Base-by-base conservation (phyloP, 2,113 vertebrate genomes). In the Tiliqua scincoides region DNA sequence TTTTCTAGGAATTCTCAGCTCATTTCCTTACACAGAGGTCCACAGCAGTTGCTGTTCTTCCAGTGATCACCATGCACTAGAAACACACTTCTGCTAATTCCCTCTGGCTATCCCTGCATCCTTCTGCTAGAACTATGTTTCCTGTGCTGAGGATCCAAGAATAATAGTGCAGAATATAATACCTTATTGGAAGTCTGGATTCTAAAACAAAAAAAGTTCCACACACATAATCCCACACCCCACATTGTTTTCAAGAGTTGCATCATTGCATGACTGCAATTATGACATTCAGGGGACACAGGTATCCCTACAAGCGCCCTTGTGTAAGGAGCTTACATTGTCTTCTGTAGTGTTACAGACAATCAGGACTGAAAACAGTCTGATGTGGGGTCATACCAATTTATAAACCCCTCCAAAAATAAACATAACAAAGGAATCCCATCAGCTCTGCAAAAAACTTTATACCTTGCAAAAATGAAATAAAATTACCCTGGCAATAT, bases 1-100 rank as follows among this genome's bases (percentile, higher is more conserved):
- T 83, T 88, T 83, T 73, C 57, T 72, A 79, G 54, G 74, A 84
- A 88, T 18, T 27, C 40, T 72, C 74, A 79, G 17, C 72, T 72
- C 35, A 83, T 83, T 87, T 79, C 81, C 18, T 79, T 63, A 71
- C 32, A n/a, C 20, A 9, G 35, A 63, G 73, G 67, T 88, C 40
- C 79, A 37, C 23, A 2, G 43, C 18, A 10, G 25, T 7, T 79
- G 40, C 57, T 65, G 43, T 43, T 79, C 77, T 84, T 84, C 54
- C 81, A 79, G 67, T 78, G 62, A 63, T 79, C 20, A 21, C 40
- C 57, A 54, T 65, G 40, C 18, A 57, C 40, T 78, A 77, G 30
- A 6, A 78, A 62, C 40, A 71, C 37, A 35, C 71, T 63, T 71
- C 35, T 54, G n/a, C 78, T 87, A 30, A 61, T 72, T 43, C 5